Conservation (phyloP, 2,113 vertebrate genomes). For the Dinomys branickii region DNA sequence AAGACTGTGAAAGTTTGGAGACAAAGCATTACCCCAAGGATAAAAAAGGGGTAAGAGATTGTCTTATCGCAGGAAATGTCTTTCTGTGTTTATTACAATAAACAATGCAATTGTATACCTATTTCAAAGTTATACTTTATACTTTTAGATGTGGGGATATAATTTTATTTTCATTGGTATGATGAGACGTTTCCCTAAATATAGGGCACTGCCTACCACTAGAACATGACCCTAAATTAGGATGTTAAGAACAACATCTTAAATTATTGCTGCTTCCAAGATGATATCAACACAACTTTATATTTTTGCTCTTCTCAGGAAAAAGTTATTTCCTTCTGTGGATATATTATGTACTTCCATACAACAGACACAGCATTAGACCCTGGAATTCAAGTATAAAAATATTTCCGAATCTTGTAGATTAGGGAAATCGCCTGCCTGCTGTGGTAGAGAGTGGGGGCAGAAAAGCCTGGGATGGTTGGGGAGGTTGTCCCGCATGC, state of each 20-base stretch:
- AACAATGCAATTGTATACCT: constrained; percentile 14
- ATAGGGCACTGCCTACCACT: neutral
- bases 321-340: constrained; percentile 15
- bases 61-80: constrained; percentile 22
- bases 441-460: neutral
- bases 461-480: neutral
- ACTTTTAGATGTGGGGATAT: constrained; percentile 16
- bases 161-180: constrained; percentile 46
- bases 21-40: neutral
- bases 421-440: neutral
- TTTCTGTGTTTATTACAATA: neutral
- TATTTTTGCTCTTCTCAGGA: constrained; percentile 10
- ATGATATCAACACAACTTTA: neutral
- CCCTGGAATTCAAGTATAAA: neutral
- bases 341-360: neutral
- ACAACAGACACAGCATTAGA: neutral
- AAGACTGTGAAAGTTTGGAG: constrained; percentile 46
- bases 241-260: neutral
- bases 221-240: neutral
- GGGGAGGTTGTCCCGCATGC: neutral
- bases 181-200: constrained; percentile 49
- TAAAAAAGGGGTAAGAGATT: neutral
- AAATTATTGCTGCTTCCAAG: constrained; percentile 1
- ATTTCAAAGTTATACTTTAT: constrained; percentile 45
- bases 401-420: neutral